Base-by-base conservation (phyloP, 2,797 vertebrate species). In the Brotogeris chrysoptera region DNA sequence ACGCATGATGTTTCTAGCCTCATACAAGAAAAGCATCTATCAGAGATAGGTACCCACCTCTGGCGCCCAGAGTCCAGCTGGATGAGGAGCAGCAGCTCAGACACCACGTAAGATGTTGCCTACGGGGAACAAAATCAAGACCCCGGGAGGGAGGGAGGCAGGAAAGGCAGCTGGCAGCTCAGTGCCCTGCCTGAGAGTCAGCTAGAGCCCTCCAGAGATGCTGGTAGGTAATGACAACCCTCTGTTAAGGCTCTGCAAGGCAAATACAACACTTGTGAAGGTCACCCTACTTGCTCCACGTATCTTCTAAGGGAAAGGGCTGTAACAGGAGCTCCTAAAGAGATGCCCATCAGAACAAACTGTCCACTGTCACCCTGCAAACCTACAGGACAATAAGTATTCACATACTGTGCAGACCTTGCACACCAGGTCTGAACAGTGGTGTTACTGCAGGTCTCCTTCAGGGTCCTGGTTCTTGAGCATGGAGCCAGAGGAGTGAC, bases 1-100 rank as follows among this genome's bases (percentile, higher is more conserved):
- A 0, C 1, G 23, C 2, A 9, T 32, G 55, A 79, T 0, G 0
- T 52, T 68, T 68, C 80, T 36, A 72, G 85, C 28, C 66, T 72
- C 0, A 0, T 41, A 39, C 0, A 2, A 91, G 79, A 72, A 63
- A 3, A 6, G 60, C 39, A 14, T 86, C 59, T 1, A 0, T 43
- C 76, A 39, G 24, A 73, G 43, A 52, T 20, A 25, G 86, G 86
- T 18, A 82, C 73, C 78, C 80, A 90, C 66, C 86, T 88, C 2
- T 9, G 3, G 39, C n/a, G 52, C 49, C 47, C 88, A 55, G 71
- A 41, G 61, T 61, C 52, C 72, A 13, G 65, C 34, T 47, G 89
- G 76, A 91, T 0, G 0, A 65, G 65, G 38, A 87, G 41, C 68
- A 60, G 78, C 77, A 76, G 91, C 52, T 76, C 65, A 66, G 1